Evolutionary conservation across 1,140 invertebrate species (phyloP).

Genomic region (Drosophila insularis): DNA sequence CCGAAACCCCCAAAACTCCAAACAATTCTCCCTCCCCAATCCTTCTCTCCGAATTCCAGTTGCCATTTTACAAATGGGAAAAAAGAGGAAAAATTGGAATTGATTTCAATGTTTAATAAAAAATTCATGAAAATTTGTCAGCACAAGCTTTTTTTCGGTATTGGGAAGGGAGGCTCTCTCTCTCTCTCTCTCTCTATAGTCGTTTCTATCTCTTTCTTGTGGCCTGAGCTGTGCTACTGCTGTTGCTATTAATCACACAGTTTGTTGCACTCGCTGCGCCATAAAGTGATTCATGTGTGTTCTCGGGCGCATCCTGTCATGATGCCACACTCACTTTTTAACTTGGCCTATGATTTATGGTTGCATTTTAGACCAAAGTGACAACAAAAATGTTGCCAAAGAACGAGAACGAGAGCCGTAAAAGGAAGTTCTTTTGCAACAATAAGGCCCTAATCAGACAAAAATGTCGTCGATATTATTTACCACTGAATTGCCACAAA

Average conservation of each 20-base stretch:
- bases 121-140: slow-evolving; percentile 81
- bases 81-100: slow-evolving; percentile 63
- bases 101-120: slow-evolving; percentile 81
- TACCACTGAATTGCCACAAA: background rate
- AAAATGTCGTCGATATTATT: slow-evolving; percentile 14
- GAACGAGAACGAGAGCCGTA: background rate
- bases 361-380: slow-evolving; percentile 62
- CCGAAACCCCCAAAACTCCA: background rate
- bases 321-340: slow-evolving; percentile 37
- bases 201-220: slow-evolving; percentile 25
- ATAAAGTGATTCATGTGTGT: slow-evolving; percentile 76
- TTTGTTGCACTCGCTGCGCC: slow-evolving; percentile 80
- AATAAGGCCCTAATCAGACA: slow-evolving; percentile 48
- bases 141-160: slow-evolving; percentile 47
- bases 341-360: slow-evolving; percentile 71
- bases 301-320: slow-evolving; percentile 68
- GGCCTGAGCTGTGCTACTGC: slow-evolving; percentile 30
- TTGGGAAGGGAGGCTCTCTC: background rate
- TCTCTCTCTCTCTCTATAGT: background rate
- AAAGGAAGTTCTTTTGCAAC: slow-evolving; percentile 31
- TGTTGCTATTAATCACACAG: slow-evolving; percentile 77
- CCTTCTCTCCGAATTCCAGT: background rate
- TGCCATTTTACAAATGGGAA: slow-evolving; percentile 5
- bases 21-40: no score
- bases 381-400: slow-evolving; percentile 40